Evolutionary conservation across 2,797 vertebrate species (phyloP), one percentile per base, ranked within the genome.

Genomic region (Intellagama lesueurii): DNA sequence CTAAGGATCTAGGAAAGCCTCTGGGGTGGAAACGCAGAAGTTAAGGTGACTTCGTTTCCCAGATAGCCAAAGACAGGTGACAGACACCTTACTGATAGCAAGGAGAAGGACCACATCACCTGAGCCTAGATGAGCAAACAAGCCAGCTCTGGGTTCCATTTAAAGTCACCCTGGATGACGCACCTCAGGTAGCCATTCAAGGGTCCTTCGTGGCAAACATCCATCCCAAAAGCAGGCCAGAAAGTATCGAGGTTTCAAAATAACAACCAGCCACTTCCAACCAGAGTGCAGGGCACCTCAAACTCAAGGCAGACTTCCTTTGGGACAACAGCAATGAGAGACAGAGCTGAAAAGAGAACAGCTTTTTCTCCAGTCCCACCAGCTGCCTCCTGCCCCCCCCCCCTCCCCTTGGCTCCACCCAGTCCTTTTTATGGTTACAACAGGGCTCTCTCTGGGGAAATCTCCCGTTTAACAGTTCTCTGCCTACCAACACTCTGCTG

Each of bases 381-480:
- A 85, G 52, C 88, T 80, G 32, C 79, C 73, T 85, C 17, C 76
- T 44, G 66, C 5, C 66, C 44, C 84, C 96, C 95, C 95, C 66
- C 24, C 35, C 83, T 44, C 32, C 26, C 35, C 60, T 35, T 94
- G 96, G 83, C 86, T 93, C 96, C 96, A 93, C 96, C 96, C 92
- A 91, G 16, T n/a, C 82, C 86, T 82, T 89, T 80, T 88, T 82
- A 91, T 87, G 78, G 92, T 83, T 78, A 69, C 7, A 28, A 47
- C 19, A 32, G 40, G 92, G 93, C 89, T 24, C 87, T 88, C 93
- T 90, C 60, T 11, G 5, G 0, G 83, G 93, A 85, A 91, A 93
- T 83, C 93, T 86, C 90, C 49, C 87, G 81, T 88, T 90, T 69
- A 78, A 83, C 91, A 4, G 86, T 79, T 32, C n/a, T 68, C 60